Conservation (phyloP, 2,888 invertebrate species). For the Frankliniella fusca region DNA sequence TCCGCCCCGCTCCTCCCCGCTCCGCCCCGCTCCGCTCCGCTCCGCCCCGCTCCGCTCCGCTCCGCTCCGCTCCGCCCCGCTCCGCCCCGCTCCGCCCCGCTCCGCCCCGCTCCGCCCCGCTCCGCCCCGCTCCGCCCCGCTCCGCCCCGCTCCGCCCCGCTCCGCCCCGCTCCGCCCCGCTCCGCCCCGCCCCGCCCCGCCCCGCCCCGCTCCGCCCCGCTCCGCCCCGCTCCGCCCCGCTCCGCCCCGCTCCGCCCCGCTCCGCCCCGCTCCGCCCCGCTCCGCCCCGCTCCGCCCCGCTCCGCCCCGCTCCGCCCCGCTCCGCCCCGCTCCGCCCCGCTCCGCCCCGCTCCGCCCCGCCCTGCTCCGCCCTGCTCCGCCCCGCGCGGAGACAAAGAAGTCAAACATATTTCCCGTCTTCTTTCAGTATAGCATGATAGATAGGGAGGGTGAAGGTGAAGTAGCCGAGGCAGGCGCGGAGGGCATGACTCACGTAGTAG, state of each 20-base stretch:
- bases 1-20: background rate
- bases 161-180: too few relatives aligned
- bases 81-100: background rate
- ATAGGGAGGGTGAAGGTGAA: too few relatives aligned
- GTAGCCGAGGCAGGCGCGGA: too few relatives aligned
- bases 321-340: background rate
- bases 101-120: background rate
- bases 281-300: background rate
- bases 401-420: too few relatives aligned
- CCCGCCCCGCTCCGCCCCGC: background rate
- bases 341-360: too few relatives aligned
- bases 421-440: too few relatives aligned
- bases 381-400: too few relatives aligned
- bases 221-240: background rate
- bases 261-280: background rate
- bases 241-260: background rate
- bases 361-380: too few relatives aligned
- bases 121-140: background rate
- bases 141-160: background rate
- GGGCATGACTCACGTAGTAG: too few relatives aligned
- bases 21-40: background rate
- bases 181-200: background rate
- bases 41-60: background rate
- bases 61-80: background rate
- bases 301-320: background rate